phyloP scores from a whole-genome alignment of 2,113 vertebrate genomes.

The Elgaria multicarinata region DNA sequence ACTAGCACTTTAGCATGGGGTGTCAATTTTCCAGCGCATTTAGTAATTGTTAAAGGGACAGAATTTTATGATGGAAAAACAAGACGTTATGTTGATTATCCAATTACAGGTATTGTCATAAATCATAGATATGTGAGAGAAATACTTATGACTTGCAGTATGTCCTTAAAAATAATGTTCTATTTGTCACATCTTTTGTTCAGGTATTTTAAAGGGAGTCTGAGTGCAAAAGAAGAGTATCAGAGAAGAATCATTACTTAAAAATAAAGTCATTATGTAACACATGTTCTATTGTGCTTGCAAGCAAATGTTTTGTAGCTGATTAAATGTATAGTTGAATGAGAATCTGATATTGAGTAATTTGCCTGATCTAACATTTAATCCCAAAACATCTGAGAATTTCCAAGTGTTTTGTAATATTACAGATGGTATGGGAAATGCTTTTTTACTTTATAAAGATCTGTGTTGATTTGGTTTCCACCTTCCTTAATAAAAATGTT shows the following conservation, averaged over 20 bases:
- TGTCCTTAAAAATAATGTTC: background rate
- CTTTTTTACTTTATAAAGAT: background rate
- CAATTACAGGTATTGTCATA: constrained; percentile 91
- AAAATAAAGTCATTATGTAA: background rate
- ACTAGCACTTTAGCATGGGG: constrained; percentile 99
- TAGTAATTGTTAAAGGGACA: constrained; percentile 97
- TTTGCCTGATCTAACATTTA: background rate
- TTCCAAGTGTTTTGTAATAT: background rate
- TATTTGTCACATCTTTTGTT: background rate
- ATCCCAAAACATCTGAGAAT: background rate
- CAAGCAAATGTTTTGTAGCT: background rate
- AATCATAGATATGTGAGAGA: constrained; percentile 23
- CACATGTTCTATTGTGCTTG: background rate
- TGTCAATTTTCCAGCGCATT: constrained; percentile 98
- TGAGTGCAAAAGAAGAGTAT: background rate
- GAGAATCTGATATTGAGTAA: background rate
- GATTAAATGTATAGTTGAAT: background rate
- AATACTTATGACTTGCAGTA: background rate
- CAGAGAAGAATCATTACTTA: background rate
- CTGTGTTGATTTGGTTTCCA: background rate
- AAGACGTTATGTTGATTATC: constrained; percentile 95
- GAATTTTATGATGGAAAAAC: constrained; percentile 98
- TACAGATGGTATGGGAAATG: background rate
- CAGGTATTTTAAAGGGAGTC: constrained; percentile 3
- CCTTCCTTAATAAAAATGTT: background rate